A percentile compares a stretch with the other conserved stretches of the same genome.
These are phyloP conservation scores for Heliconius nattereri DNA, from an alignment of 1,140 invertebrate genomes.

Conservation along the genomic window DNA sequence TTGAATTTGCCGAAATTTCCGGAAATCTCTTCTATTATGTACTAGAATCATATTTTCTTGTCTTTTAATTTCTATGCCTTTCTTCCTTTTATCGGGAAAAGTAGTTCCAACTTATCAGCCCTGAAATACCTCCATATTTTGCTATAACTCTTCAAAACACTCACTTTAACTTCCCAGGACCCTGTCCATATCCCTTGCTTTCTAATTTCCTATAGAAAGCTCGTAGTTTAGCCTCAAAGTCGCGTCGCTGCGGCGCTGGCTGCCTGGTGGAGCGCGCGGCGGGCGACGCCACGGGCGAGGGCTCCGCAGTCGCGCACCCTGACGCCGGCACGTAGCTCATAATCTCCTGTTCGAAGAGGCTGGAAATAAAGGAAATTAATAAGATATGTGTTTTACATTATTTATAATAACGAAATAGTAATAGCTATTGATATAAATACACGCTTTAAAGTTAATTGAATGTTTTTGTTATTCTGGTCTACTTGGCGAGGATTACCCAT, in stretches of 20 bases:
- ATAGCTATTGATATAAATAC: too few species aligned
- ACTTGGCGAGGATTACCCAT: too few species aligned
- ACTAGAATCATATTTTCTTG: too few species aligned
- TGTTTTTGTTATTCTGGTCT: too few species aligned
- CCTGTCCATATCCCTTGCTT: conserved; percentile 97
- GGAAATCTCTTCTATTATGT: too few species aligned
- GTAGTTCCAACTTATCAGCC: too few species aligned
- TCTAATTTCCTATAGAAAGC: conserved; percentile 98
- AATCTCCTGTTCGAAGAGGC: conserved; percentile 98
- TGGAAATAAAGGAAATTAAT: conserved; percentile 64
- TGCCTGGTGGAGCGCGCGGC: conserved; percentile 89
- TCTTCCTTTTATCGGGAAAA: too few species aligned
- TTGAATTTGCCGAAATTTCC: not conserved
- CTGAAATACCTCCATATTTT: not conserved
- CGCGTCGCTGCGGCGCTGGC: conserved; percentile 93
- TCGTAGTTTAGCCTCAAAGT: conserved; percentile 97
- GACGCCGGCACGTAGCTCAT: conserved; percentile 97
- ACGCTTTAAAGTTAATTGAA: too few species aligned
- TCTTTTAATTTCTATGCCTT: too few species aligned
- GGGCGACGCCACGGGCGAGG: conserved; percentile 91
- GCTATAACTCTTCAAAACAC: conserved; percentile 44
- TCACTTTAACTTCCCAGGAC: conserved; percentile 97
- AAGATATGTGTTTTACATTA: not conserved
- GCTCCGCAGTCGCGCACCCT: conserved; percentile 81
- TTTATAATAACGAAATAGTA: too few species aligned